phyloP scores from a whole-genome alignment of 37 sponge, comb jelly and placozoan genomes.

The Ianthella basta region DNA sequence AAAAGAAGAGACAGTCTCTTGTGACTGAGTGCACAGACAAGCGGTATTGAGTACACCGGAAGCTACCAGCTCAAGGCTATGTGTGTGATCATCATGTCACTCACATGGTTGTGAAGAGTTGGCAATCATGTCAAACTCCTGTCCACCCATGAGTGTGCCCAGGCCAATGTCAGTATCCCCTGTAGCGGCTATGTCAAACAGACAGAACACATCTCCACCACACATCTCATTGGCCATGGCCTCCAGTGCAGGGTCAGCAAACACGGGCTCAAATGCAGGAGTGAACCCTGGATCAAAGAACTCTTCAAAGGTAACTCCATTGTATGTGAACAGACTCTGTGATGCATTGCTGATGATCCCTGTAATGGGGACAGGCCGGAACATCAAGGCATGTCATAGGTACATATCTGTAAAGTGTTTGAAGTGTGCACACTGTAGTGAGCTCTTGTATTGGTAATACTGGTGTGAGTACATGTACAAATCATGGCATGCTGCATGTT shows the following conservation, averaged over 20 bases:
- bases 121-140: neutral
- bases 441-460: neutral
- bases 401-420: neutral
- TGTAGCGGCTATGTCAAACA: constrained; percentile 37
- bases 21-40: neutral
- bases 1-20: neutral
- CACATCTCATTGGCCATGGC: neutral
- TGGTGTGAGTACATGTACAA: neutral
- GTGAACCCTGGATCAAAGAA: constrained; percentile 23
- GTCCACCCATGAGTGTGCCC: neutral
- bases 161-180: constrained; percentile 21
- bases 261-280: constrained; percentile 22
- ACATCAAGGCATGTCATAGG: no score
- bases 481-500: neutral
- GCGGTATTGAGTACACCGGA: no score
- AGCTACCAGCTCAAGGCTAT: no score
- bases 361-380: neutral
- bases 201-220: neutral
- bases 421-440: neutral
- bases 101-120: neutral
- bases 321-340: constrained; percentile 18
- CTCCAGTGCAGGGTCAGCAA: constrained; percentile 15
- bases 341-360: constrained; percentile 24
- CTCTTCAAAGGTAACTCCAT: neutral
- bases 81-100: no score